Evolutionary conservation across 2,113 vertebrate species (phyloP), one percentile per base, ranked within the genome.

Genomic region (Syrrhaptes paradoxus): DNA sequence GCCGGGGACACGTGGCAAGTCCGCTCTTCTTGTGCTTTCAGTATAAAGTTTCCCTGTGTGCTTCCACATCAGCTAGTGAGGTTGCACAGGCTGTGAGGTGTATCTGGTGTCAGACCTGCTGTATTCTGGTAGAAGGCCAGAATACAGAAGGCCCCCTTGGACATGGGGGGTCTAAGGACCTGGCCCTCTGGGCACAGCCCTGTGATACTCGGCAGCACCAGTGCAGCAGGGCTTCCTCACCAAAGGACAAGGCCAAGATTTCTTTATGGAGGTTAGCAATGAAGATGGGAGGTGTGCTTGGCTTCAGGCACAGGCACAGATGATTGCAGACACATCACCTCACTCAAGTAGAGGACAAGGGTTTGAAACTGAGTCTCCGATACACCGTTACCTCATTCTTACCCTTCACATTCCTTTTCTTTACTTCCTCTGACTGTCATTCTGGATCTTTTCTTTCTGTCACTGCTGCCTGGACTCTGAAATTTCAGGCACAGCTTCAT

Each of bases 1-100:
- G 28, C 31, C 31, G 34, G 34, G 66, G 31, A 46, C 34, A 36
- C 0, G 4, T 0, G 1, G 11, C 2, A 4, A 76, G 26, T 45
- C 36, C 0, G 0, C 14, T 49, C 9, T 34, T 75, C 54, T 59
- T 41, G 7, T n/a, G 16, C 24, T 75, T 83, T 68, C 45, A 24
- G 12, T 54, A 12, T 22, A 13, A 49, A 79, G 7, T 25, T 46
- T 83, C 45, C 38, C 62, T 41, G 6, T 78, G 78, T 55, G n/a
- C n/a, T 83, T 88, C 49, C 34, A 36, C 38, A 34, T 55, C 49
- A 59, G 32, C 61, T 51, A 0, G 21, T 43, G 58, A 54, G n/a
- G 25, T 36, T 82, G 38, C 13, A 16, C 8, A 17, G 72, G 45
- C 13, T 14, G 32, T 22, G 76, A 68, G 49, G 29, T 29, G 17